A percentile compares a stretch with the other conserved stretches of the same genome.
Conservation (phyloP, 2,888 invertebrate species). For the Kryphioiulus occultus region DNA sequence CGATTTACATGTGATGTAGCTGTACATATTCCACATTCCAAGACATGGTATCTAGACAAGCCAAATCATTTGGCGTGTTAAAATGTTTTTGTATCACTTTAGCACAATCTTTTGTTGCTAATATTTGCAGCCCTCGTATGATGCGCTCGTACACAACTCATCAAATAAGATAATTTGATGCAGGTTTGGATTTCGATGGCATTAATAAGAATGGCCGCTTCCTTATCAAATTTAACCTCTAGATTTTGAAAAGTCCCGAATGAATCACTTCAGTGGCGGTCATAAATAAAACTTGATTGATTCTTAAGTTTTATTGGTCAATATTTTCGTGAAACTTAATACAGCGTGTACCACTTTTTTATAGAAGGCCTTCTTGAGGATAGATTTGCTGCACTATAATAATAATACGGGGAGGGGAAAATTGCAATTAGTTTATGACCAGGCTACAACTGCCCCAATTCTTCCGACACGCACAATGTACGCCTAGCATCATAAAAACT, state of each 20-base stretch:
- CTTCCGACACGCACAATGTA: conserved; percentile 18
- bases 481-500: conserved; percentile 26
- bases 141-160: not conserved
- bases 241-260: not conserved
- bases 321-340: conserved; percentile 35
- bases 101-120: too few relatives aligned
- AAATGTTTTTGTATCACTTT: too few relatives aligned
- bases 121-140: too few relatives aligned
- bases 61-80: too few relatives aligned
- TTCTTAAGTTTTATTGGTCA: conserved; percentile 35
- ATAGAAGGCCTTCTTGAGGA: conserved; percentile 21
- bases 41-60: not conserved
- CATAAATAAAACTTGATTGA: conserved; percentile 31
- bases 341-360: conserved; percentile 35
- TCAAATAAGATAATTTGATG: not conserved
- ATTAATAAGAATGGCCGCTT: not conserved
- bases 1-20: too few relatives aligned
- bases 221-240: conserved; percentile 18
- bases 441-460: conserved; percentile 31
- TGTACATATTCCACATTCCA: too few relatives aligned
- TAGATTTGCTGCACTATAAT: not conserved
- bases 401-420: conserved; percentile 35
- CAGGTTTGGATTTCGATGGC: not conserved
- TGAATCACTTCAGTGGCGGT: not conserved
- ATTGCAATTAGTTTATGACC: conserved; percentile 26